Percentiles rank a stretch among this genome's conserved stretches.
Conservation (phyloP, 2,888 invertebrate species). For the Lobophora halterata region DNA sequence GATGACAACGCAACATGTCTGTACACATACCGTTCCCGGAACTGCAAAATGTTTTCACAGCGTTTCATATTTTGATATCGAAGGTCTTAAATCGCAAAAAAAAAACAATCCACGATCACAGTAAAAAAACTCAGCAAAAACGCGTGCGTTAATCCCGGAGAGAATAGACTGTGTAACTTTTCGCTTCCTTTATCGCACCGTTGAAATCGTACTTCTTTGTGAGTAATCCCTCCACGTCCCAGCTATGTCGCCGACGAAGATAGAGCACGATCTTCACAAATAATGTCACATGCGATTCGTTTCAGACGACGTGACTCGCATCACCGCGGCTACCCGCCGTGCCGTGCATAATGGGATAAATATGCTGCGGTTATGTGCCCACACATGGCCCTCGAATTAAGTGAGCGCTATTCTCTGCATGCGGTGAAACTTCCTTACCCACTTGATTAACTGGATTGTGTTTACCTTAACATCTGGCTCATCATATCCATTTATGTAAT, state of each 20-base stretch:
- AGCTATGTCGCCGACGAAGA: slow-evolving; percentile 78
- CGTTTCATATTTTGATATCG: slow-evolving; percentile 4
- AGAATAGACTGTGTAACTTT: slow-evolving; percentile 71
- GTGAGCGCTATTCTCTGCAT: slow-evolving; percentile 72
- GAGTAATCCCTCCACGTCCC: slow-evolving; percentile 80
- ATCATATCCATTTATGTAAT: slow-evolving; percentile 51
- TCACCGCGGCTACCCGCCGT: slow-evolving; percentile 66
- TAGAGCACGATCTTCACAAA: slow-evolving; percentile 82
- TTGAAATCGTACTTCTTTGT: slow-evolving; percentile 80
- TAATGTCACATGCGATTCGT: slow-evolving; percentile 82
- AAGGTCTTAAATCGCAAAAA: slow-evolving; percentile 5
- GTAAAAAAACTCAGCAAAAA: slow-evolving; percentile 45
- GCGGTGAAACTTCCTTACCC: slow-evolving; percentile 64
- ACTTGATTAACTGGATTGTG: slow-evolving; percentile 71
- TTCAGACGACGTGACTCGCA: slow-evolving; percentile 79
- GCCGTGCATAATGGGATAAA: slow-evolving; percentile 80
- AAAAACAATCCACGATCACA: slow-evolving; percentile 20
- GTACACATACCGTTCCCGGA: slow-evolving; percentile 32
- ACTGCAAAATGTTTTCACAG: slow-evolving; percentile 5
- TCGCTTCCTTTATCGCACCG: slow-evolving; percentile 76
- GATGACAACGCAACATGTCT: slow-evolving; percentile 36
- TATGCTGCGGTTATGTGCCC: slow-evolving; percentile 77
- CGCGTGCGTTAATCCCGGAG: slow-evolving; percentile 67
- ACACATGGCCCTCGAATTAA: slow-evolving; percentile 78
- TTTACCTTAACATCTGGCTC: slow-evolving; percentile 54